Percentiles rank a stretch among this genome's conserved stretches.
These are phyloP conservation scores for Teleiodes luculella DNA, from an alignment of 2,888 invertebrate species.

Conservation along the genomic window DNA sequence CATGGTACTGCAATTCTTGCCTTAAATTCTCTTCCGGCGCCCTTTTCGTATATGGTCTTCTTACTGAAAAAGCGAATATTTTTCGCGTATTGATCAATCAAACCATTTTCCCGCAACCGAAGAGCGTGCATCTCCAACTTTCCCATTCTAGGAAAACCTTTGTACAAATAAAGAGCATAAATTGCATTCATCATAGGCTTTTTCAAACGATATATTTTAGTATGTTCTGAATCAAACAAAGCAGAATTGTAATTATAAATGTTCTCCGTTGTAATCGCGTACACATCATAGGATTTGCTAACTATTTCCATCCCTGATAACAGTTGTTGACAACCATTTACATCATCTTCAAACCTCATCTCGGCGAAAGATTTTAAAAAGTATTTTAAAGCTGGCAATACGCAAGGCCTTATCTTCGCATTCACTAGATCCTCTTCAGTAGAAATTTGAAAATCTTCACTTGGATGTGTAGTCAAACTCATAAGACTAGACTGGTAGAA, in stretches of 20 bases:
- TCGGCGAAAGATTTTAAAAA: constrained; percentile 20
- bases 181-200: constrained; percentile 40
- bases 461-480: constrained; percentile 36
- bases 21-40: neutral
- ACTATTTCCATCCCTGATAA: constrained; percentile 38
- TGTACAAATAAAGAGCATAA: constrained; percentile 49
- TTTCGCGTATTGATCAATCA: constrained; percentile 30
- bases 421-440: constrained; percentile 29
- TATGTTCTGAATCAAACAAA: constrained; percentile 34
- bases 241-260: constrained; percentile 37
- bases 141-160: constrained; percentile 48
- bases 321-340: constrained; percentile 19
- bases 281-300: constrained; percentile 32
- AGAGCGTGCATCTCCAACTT: constrained; percentile 32
- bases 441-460: constrained; percentile 40
- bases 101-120: constrained; percentile 43
- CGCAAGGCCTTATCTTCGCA: constrained; percentile 41
- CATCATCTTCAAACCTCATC: neutral
- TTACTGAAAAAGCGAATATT: constrained; percentile 26
- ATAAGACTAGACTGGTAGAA: constrained; percentile 34
- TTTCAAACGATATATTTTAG: constrained; percentile 28
- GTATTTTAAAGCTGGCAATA: constrained; percentile 33
- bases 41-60: constrained; percentile 25
- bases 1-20: constrained; percentile 7
- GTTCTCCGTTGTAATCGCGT: constrained; percentile 34